Conservation (phyloP, 2,113 vertebrate species). For the Apaloderma vittatum region DNA sequence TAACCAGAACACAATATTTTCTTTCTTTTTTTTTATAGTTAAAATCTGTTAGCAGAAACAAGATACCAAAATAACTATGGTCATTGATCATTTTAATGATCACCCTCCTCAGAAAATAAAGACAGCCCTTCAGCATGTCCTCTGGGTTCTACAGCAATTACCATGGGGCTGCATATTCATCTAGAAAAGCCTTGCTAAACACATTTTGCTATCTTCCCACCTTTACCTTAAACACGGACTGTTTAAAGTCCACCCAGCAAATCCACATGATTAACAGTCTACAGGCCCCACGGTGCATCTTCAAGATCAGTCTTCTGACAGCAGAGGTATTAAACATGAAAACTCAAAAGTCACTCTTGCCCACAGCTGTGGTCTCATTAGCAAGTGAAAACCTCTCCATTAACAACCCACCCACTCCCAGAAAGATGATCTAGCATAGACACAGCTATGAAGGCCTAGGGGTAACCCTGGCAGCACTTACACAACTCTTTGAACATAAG, state of each 20-base stretch:
- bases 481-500: not conserved
- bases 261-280: not conserved
- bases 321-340: not conserved
- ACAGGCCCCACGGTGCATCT: not conserved
- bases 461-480: not conserved
- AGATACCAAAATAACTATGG: not conserved
- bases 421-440: not conserved
- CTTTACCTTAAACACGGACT: not conserved
- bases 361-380: not conserved
- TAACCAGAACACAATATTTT: not conserved
- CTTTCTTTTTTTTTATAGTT: not conserved
- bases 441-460: not conserved
- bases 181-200: not conserved
- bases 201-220: not conserved
- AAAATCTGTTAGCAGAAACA: not conserved
- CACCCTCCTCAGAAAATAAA: not conserved
- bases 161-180: not conserved
- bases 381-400: not conserved
- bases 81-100: not conserved
- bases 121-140: not conserved
- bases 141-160: not conserved
- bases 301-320: not conserved
- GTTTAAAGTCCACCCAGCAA: not conserved
- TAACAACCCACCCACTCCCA: not conserved
- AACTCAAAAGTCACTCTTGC: not conserved